Percentiles rank a stretch among this genome's conserved stretches.
Conservation (phyloP, 2,797 vertebrate genomes). For the Malacoraja senta region DNA sequence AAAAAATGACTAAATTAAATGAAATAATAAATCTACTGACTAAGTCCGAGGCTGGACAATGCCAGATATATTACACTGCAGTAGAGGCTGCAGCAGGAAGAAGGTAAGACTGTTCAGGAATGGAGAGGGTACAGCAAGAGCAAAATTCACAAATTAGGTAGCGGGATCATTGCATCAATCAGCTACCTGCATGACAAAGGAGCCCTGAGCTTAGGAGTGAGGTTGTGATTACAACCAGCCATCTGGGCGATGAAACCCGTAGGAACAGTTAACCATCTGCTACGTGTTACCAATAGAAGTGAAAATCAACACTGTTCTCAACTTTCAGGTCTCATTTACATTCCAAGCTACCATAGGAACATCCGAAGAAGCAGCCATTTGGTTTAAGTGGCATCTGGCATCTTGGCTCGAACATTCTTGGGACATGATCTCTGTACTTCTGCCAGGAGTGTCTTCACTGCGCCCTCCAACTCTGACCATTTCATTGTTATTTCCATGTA, state of each 20-base stretch:
- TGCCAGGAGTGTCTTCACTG: not conserved
- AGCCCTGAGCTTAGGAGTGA: not conserved
- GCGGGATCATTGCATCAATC: not conserved
- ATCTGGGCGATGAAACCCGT: conserved; percentile 22
- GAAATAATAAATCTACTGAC: not conserved
- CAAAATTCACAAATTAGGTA: not conserved
- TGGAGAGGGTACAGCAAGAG: not conserved
- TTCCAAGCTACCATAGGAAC: not conserved
- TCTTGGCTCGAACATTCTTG: not conserved
- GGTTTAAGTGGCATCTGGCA: conserved; percentile 7
- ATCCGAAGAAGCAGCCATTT: not conserved
- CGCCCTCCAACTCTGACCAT: not conserved
- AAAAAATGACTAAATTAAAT: not conserved
- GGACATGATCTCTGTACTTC: not conserved
- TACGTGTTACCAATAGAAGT: not conserved
- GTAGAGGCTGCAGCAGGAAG: not conserved
- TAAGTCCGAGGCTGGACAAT: not conserved
- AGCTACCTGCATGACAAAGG: conserved; percentile 20
- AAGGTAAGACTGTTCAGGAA: not conserved
- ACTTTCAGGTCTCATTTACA: not conserved
- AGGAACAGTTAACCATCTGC: conserved; percentile 26
- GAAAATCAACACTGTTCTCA: conserved; percentile 24
- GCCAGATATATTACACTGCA: not conserved
- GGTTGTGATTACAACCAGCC: not conserved
- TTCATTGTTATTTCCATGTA: not conserved